These are phyloP conservation scores for Rhinella marina DNA, from an alignment of 2,797 vertebrate genomes.

Conservation along the genomic window DNA sequence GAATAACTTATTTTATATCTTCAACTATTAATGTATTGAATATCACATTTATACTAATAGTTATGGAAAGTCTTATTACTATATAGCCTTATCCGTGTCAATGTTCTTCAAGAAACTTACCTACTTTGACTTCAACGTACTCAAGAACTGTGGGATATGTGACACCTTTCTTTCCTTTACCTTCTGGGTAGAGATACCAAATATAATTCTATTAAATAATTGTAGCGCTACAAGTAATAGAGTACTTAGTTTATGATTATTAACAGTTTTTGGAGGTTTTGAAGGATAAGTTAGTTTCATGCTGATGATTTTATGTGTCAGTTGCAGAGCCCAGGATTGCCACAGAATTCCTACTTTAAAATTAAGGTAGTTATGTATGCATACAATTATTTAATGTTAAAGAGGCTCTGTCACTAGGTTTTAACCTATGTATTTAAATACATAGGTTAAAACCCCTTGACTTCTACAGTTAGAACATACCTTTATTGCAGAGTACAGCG, in stretches of 20 bases:
- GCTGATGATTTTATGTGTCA: background rate
- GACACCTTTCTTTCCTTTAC: conserved; percentile 90
- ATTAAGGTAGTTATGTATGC: background rate
- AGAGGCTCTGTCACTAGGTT: too few relatives aligned
- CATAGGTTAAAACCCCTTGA: too few relatives aligned
- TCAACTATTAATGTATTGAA: background rate
- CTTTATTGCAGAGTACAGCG: too few relatives aligned
- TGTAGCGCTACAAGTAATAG: background rate
- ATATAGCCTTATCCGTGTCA: background rate
- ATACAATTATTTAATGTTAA: background rate
- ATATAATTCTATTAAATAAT: conserved; percentile 20
- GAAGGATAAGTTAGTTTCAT: background rate
- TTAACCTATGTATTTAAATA: too few relatives aligned
- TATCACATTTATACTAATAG: background rate
- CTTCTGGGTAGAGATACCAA: conserved; percentile 76
- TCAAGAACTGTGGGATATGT: conserved; percentile 89
- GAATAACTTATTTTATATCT: background rate
- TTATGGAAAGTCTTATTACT: background rate
- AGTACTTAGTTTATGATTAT: too few relatives aligned
- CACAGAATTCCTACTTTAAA: background rate
- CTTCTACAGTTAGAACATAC: too few relatives aligned
- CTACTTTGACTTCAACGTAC: conserved; percentile 82
- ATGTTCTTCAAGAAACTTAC: conserved; percentile 71
- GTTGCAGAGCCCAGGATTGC: background rate
- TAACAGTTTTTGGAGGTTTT: background rate